Conservation (phyloP, 2,888 invertebrate species). For the Patella caerulea region DNA sequence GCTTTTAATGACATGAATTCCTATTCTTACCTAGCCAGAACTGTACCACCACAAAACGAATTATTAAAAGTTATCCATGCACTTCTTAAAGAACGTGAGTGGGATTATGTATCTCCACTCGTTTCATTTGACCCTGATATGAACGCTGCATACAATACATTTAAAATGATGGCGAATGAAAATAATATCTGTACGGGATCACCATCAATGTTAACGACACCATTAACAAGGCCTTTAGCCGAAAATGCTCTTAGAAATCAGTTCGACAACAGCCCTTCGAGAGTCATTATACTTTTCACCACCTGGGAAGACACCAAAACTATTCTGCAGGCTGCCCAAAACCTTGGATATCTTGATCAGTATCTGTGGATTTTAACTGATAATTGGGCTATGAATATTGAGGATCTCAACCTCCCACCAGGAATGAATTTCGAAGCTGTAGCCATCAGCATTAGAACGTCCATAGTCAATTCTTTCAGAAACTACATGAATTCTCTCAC, state of each 20-base stretch:
- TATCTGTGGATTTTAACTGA: slow-evolving; percentile 59
- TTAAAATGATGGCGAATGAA: slow-evolving; percentile 32
- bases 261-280: slow-evolving; percentile 39
- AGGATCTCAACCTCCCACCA: neutral
- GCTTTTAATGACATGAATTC: slow-evolving; percentile 43
- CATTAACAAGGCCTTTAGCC: slow-evolving; percentile 37
- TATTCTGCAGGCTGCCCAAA: slow-evolving; percentile 48
- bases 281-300: slow-evolving; percentile 65
- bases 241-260: slow-evolving; percentile 39
- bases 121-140: slow-evolving; percentile 50
- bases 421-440: slow-evolving; percentile 14
- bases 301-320: slow-evolving; percentile 19
- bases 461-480: slow-evolving; percentile 54
- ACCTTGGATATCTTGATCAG: slow-evolving; percentile 42
- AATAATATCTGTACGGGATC: slow-evolving; percentile 43
- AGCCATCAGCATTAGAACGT: slow-evolving; percentile 40
- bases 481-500: slow-evolving; percentile 40
- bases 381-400: slow-evolving; percentile 38
- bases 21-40: slow-evolving; percentile 59
- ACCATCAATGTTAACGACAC: slow-evolving; percentile 34
- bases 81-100: slow-evolving; percentile 65
- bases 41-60: slow-evolving; percentile 54
- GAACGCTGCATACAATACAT: slow-evolving; percentile 39
- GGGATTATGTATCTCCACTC: slow-evolving; percentile 70
- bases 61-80: slow-evolving; percentile 61